These are phyloP conservation scores for Mobula birostris DNA, from an alignment of 2,113 vertebrate species.

Conservation along the genomic window DNA sequence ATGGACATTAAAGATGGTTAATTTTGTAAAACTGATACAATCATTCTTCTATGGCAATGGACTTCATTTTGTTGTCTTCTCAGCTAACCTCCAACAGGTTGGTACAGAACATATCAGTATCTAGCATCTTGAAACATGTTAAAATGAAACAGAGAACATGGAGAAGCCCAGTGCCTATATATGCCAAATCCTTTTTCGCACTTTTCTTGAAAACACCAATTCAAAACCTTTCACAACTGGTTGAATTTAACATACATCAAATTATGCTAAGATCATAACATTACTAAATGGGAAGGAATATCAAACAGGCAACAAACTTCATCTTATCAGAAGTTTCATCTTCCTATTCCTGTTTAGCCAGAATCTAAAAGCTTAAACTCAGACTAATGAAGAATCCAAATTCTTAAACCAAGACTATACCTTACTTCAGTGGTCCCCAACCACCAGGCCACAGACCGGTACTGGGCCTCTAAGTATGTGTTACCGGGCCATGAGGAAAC, in stretches of 20 bases:
- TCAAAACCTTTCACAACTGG: conserved; percentile 2
- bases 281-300: not conserved
- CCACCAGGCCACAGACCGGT: no score
- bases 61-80: not conserved
- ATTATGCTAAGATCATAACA: not conserved
- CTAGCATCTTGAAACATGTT: not conserved
- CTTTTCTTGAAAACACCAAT: not conserved
- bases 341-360: not conserved
- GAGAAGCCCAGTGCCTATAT: no score
- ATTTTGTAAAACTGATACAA: not conserved
- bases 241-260: not conserved
- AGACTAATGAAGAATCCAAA: not conserved
- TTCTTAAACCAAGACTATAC: not conserved
- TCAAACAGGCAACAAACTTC: not conserved
- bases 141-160: not conserved
- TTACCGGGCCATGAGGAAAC: no score
- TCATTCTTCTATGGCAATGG: not conserved
- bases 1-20: no score
- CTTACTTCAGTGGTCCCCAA: no score
- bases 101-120: not conserved
- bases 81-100: not conserved
- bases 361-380: no score
- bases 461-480: no score
- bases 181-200: not conserved
- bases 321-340: not conserved